Base-by-base conservation (phyloP, 2,113 vertebrate genomes). In the Eonycteris spelaea region DNA sequence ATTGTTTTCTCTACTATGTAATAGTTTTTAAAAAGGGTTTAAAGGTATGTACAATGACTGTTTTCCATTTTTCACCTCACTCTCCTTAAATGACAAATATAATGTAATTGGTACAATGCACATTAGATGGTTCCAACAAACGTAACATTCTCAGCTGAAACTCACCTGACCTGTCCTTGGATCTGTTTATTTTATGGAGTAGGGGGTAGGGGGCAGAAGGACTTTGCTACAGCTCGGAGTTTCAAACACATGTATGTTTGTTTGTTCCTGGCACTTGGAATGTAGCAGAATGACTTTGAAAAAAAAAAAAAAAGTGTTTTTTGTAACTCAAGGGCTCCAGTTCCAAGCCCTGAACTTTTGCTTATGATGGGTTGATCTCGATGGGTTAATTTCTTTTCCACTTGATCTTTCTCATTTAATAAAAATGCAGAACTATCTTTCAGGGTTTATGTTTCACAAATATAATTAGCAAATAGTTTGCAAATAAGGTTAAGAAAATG, bases 371-470 rank as follows among this genome's bases (percentile, higher is more conserved):
- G 30, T 38, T 53, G 59, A 86, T 91, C 38, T 2, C 65, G 48
- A 93, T 68, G 38, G 38, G 35, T 43, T 91, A 40, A 68, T 82
- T 12, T 95, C 4, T 79, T 68, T 85, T 80, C 57, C 63, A 51
- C 30, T 90, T 90, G 65, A 26, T 45, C 93, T 96, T 94, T 79
- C 38, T 85, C 55, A 85, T 89, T 88, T 45, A 57, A 74, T 89
- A 83, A 85, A 95, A 82, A 40, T 43, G 15, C 28, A 78, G 90
- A 91, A 6, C 30, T 77, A 22, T 71, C 48, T 68, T 67, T 68
- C 73, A 28, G 43, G 73, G 48, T 79, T 89, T 94, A 65, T 55
- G 70, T 55, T 51, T 95, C 35, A 59, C 68, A 86, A 48, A 82
- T 82, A 57, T 6, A 86, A 91, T 53, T 88, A 92, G 51, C 21